Percentiles rank a stretch among this genome's conserved stretches.
phyloP scores from a whole-genome alignment of 2,797 vertebrate species.

The Caiman crocodilus region DNA sequence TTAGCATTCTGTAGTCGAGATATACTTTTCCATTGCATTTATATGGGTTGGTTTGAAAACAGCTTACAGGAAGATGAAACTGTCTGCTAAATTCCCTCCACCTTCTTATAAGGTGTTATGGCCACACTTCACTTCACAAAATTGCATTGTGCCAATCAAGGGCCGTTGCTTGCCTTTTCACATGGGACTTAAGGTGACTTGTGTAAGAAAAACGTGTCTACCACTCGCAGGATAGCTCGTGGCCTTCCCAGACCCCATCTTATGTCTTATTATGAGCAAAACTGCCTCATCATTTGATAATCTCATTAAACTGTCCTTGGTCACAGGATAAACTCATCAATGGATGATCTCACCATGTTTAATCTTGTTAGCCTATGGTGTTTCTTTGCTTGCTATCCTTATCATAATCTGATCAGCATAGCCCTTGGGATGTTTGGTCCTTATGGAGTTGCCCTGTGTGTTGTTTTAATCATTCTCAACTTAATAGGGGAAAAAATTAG shows the following conservation, averaged over 20 bases:
- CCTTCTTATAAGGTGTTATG: neutral
- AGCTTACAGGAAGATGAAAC: neutral
- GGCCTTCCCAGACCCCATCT: constrained; percentile 16
- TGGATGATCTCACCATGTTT: constrained; percentile 31
- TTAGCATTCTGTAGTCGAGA: neutral
- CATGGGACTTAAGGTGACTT: neutral
- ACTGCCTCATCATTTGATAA: constrained; percentile 32
- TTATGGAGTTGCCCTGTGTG: neutral
- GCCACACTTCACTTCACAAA: neutral
- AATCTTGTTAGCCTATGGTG: constrained; percentile 49
- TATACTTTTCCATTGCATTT: neutral
- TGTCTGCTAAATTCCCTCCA: neutral
- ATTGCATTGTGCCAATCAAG: neutral
- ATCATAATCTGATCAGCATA: constrained; percentile 23
- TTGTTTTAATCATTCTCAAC: neutral
- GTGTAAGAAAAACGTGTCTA: neutral
- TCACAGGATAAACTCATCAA: constrained; percentile 24
- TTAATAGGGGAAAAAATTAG: neutral
- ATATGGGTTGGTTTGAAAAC: neutral
- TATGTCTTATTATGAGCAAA: constrained; percentile 27
- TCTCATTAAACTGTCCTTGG: constrained; percentile 43
- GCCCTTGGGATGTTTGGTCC: neutral
- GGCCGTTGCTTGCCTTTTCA: constrained; percentile 36
- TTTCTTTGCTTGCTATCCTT: constrained; percentile 21
- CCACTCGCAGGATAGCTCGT: neutral